phyloP scores from a whole-genome alignment of 1,140 invertebrate genomes.

The Ceratina calcarata region DNA sequence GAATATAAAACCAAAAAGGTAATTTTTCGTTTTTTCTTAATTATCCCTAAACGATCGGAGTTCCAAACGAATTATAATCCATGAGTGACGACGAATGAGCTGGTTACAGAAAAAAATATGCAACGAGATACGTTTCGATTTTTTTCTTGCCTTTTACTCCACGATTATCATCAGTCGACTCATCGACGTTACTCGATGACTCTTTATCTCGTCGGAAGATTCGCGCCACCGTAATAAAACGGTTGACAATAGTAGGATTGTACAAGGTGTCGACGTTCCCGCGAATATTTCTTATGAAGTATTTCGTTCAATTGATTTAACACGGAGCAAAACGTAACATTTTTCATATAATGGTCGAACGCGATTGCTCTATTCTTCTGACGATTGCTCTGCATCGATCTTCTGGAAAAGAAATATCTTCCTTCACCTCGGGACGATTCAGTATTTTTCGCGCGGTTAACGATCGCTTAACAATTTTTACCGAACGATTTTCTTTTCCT shows the following conservation, averaged over 20 bases:
- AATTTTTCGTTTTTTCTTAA: no score
- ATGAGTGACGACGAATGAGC: no score
- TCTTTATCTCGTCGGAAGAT: conserved; percentile 3
- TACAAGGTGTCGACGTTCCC: conserved; percentile 55
- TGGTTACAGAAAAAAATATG: no score
- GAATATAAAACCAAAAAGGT: no score
- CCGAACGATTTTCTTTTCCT: not conserved
- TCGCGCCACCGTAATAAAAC: conserved; percentile 53
- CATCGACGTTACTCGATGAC: not conserved
- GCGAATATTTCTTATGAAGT: conserved; percentile 60
- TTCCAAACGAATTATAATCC: no score
- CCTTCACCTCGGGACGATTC: not conserved
- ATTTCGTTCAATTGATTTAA: conserved; percentile 58
- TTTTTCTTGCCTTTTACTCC: no score
- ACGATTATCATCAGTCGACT: conserved; percentile 26
- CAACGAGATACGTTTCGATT: no score
- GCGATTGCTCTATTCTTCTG: not conserved
- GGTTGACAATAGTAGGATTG: conserved; percentile 63
- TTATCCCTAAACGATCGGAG: no score
- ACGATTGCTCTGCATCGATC: not conserved
- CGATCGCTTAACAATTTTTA: no score
- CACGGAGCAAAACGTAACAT: conserved; percentile 44
- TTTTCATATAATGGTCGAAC: not conserved
- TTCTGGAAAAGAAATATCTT: not conserved
- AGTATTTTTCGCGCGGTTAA: not conserved